Percentiles rank a stretch among this genome's conserved stretches.
These are phyloP conservation scores for Eledona agricola DNA, from an alignment of 2,888 invertebrate species.

Conservation along the genomic window DNA sequence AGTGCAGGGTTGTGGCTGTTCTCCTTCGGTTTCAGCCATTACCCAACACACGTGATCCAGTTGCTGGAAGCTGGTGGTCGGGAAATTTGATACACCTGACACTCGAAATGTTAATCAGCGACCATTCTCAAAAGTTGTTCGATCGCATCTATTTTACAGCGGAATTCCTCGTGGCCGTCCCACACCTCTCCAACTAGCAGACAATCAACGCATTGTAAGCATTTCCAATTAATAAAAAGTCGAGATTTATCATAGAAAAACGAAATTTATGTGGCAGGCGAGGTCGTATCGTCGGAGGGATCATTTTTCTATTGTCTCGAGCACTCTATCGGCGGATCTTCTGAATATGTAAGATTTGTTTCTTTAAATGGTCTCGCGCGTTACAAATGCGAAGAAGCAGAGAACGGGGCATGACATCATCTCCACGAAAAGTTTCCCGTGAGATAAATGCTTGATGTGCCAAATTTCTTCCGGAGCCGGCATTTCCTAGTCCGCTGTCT, in stretches of 20 bases:
- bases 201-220: too few relatives aligned
- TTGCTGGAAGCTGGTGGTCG: too few relatives aligned
- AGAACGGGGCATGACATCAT: constrained; percentile 26
- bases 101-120: too few relatives aligned
- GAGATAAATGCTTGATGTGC: constrained; percentile 30
- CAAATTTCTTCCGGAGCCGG: constrained; percentile 23
- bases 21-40: neutral
- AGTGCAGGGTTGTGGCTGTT: constrained; percentile 4
- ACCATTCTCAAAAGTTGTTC: too few relatives aligned
- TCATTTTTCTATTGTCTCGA: constrained; percentile 37
- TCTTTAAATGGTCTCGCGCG: constrained; percentile 12
- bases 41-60: too few relatives aligned
- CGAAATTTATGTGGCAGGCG: constrained; percentile 4
- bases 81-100: too few relatives aligned
- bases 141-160: too few relatives aligned
- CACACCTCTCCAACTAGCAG: too few relatives aligned
- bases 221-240: constrained; percentile 16
- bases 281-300: neutral
- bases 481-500: constrained; percentile 1
- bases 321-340: constrained; percentile 38
- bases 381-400: constrained; percentile 6
- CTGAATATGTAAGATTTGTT: constrained; percentile 35
- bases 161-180: too few relatives aligned
- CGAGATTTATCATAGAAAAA: constrained; percentile 1
- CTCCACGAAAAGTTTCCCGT: constrained; percentile 32